These are phyloP conservation scores for Emmelina monodactyla DNA, from an alignment of 2,888 invertebrate species.

Conservation along the genomic window DNA sequence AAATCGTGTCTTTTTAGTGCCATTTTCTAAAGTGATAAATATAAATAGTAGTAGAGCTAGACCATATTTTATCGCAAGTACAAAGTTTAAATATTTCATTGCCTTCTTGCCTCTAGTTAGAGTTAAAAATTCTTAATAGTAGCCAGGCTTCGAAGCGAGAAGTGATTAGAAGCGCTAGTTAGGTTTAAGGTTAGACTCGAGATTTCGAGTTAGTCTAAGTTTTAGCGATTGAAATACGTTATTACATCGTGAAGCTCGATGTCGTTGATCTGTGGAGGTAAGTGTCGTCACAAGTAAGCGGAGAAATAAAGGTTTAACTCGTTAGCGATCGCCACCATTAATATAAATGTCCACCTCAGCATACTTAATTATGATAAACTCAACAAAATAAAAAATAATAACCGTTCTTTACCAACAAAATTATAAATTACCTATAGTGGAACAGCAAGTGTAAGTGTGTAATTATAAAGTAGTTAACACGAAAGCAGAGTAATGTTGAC, in stretches of 20 bases:
- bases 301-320: constrained; percentile 15
- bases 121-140: constrained; percentile 23
- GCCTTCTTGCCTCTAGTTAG: constrained; percentile 52
- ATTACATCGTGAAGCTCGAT: constrained; percentile 33
- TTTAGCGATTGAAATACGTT: constrained; percentile 21
- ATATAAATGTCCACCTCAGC: too few relatives aligned
- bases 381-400: too few relatives aligned
- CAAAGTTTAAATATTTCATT: constrained; percentile 52
- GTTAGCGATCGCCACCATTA: constrained; percentile 17
- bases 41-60: constrained; percentile 30
- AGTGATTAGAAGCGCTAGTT: constrained; percentile 47
- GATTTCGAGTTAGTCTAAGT: constrained; percentile 14
- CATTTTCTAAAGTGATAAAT: constrained; percentile 47
- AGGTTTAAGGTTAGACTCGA: constrained; percentile 21
- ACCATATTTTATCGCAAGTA: constrained; percentile 52
- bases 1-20: constrained; percentile 64
- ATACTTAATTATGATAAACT: too few relatives aligned
- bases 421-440: too few relatives aligned
- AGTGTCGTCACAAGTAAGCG: constrained; percentile 23
- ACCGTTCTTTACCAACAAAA: too few relatives aligned
- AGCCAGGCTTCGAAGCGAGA: constrained; percentile 39
- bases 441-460: too few relatives aligned
- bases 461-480: too few relatives aligned
- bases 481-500: too few relatives aligned
- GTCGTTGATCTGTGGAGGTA: constrained; percentile 60